Evolutionary conservation across 2,113 vertebrate genomes (phyloP), one percentile per base, ranked within the genome.

Genomic region (Tonatia bakeri): DNA sequence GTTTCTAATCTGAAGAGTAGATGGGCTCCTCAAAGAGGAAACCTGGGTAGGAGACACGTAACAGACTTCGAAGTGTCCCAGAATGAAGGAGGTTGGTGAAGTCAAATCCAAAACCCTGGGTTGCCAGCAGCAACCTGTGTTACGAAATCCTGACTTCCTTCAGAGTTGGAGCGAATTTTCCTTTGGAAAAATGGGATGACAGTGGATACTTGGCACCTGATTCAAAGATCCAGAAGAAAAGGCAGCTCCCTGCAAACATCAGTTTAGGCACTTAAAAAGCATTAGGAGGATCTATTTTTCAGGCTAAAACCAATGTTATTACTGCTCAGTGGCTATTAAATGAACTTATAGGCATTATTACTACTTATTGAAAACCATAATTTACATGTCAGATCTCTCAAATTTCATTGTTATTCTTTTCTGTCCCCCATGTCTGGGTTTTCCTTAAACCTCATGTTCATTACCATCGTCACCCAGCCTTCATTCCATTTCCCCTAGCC

Each of bases 81-180:
- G 80, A 70, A 83, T 47, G 45, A 81, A 87, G 67, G 96, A 93
- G 56, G n/a, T 61, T 88, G 67, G 61, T 54, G 45, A 94, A 83
- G 36, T 82, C n/a, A 76, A 40, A 47, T 83, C 31, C 40, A 17
- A 86, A 96, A 45, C 89, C 56, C 76, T 50, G 6, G 36, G 67
- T 73, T 92, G 76, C 84, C 16, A 73, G 76, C 67, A 50, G 5
- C 13, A 73, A 90, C 5, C 1, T 47, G 9, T 56, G 22, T 79
- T 84, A 91, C 88, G 81, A 95, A 97, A 92, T 73, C 47, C n/a
- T 95, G 61, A 90, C 82, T 84, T 96, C 64, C 82, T 84, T 96
- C 64, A 90, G 67, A 94, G 40, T 69, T 65, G 67, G 95, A 83
- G 54, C 56, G 59, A 86, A 93, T 90, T 83, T 91, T 50, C 77